Base-by-base conservation (phyloP, 2,888 invertebrate genomes). In the Tetranychus piercei region DNA sequence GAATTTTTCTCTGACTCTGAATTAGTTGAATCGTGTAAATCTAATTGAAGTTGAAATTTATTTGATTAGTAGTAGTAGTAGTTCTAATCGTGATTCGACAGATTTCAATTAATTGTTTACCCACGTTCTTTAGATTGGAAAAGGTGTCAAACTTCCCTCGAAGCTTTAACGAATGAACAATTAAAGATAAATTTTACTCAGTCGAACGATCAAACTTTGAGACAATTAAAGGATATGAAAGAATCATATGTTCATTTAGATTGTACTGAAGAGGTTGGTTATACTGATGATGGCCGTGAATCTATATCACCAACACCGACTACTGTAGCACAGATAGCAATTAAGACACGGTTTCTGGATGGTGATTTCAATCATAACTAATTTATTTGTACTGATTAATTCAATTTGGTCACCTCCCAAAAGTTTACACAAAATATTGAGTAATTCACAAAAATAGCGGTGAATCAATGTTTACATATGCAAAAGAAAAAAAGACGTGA, bases 1-100 rank as follows among this genome's bases (percentile, higher is more conserved):
- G 73, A 73, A 65, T 73, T 73, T 45, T 73, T 73, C 44, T 73
- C 73, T 55, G 73, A 65, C 55, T 55, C 65, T 20, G 73, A 73
- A 22, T 44, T 65, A n/a, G 64, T 23, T 71, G 44, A 44, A 71
- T 44, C 34, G 4, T 44, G 71, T 1, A 20, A 18, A 43, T 44
- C 34, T n/a, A 71, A 44, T 44, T 64, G 34, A 73, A 64, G 44
- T 34, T 71, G 20, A 67, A 3, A 55, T 55, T 67, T 67, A 67
- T n/a, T 20, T 67, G 67, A 18, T 71, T 34, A 71, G 44, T 18
- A n/a, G 11, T 43, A 44, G 18, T 43, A 18, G 15, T 22, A 20
- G 69, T 23, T 20, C 69, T 11, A 11, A 11, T 69, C 69, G 69
- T 69, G 69, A 69, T 23, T 15, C 7, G 7, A 22, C 70, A 23